Percentiles rank a stretch among this genome's conserved stretches.
Conservation (phyloP, 1,140 invertebrate genomes). For the Brachionus rubens region DNA sequence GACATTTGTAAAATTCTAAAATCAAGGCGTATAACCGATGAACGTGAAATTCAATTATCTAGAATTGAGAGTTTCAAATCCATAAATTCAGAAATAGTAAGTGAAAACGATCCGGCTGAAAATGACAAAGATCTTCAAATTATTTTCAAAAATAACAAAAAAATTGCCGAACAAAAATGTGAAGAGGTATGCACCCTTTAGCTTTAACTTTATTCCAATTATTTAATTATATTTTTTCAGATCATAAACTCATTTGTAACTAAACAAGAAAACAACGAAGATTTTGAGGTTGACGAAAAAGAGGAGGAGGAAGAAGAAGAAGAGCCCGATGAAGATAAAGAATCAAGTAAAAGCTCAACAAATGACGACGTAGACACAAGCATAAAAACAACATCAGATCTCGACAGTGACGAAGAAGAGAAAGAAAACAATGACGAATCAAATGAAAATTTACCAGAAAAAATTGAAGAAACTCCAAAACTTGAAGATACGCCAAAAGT, state of each 20-base stretch:
- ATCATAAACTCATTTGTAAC: background rate
- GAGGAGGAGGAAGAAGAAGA: background rate
- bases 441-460: background rate
- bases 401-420: background rate
- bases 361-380: no score
- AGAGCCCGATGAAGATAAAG: background rate
- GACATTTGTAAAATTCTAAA: conserved; percentile 10
- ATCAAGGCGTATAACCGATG: background rate
- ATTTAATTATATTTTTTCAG: background rate
- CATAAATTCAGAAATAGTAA: background rate
- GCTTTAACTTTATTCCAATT: background rate
- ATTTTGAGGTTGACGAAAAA: background rate
- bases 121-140: background rate
- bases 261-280: background rate
- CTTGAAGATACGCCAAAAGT: background rate
- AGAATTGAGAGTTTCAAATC: background rate
- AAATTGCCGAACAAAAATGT: background rate
- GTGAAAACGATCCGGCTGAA: background rate
- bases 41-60: background rate
- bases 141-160: background rate
- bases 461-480: background rate
- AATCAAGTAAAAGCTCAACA: background rate
- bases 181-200: background rate
- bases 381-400: no score
- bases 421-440: background rate